These are phyloP conservation scores for Plebejus melissa DNA, from an alignment of 2,888 invertebrate species.

Conservation along the genomic window DNA sequence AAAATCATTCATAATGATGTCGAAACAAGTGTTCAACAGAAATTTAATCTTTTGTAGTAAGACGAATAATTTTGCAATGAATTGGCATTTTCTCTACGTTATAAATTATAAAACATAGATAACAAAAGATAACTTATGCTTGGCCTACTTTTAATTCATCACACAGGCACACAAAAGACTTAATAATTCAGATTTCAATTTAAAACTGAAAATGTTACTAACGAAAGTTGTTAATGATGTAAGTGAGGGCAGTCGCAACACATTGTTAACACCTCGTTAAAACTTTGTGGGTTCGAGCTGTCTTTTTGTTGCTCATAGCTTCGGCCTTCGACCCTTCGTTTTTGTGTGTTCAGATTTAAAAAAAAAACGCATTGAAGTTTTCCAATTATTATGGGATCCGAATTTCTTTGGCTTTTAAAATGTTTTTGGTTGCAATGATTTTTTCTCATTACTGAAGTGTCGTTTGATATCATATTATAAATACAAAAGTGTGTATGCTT, in stretches of 20 bases:
- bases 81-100: no score
- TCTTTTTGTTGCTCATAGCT: conserved; percentile 10
- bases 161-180: neutral
- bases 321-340: neutral
- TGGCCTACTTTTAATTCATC: neutral
- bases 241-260: conserved; percentile 11
- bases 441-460: no score
- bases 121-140: neutral
- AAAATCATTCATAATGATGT: no score
- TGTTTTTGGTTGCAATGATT: no score
- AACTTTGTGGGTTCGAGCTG: conserved; percentile 26
- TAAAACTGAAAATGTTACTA: conserved; percentile 5
- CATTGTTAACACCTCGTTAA: conserved; percentile 29
- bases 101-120: no score
- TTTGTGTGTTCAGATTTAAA: neutral
- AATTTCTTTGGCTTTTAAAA: neutral
- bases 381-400: neutral
- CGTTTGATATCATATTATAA: no score
- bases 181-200: neutral
- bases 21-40: no score
- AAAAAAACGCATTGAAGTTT: neutral
- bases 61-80: no score
- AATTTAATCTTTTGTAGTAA: no score
- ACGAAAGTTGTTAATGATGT: conserved; percentile 14
- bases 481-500: no score